Percentiles rank a stretch among this genome's conserved stretches.
These are phyloP conservation scores for Serranus cabrilla DNA, from an alignment of 2,797 vertebrate species.

Conservation along the genomic window DNA sequence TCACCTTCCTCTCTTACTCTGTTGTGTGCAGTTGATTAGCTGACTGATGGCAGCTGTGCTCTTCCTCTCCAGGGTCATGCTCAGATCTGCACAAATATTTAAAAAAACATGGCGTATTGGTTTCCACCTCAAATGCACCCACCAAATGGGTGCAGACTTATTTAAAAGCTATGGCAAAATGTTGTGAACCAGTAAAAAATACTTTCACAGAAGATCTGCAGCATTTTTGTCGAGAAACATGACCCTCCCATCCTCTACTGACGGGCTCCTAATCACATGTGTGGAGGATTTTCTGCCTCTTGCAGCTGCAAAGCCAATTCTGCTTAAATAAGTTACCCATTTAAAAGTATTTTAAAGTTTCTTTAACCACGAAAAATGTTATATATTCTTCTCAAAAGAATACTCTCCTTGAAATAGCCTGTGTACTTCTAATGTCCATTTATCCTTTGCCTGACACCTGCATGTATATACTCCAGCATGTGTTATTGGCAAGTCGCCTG, in stretches of 20 bases:
- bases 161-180: conserved; percentile 10
- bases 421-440: conserved; percentile 7
- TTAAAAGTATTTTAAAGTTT: neutral
- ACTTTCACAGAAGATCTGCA: neutral
- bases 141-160: neutral
- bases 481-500: conserved; percentile 39
- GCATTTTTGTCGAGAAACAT: neutral
- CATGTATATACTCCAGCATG: neutral
- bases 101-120: neutral
- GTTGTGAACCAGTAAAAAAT: neutral
- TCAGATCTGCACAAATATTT: conserved; percentile 3
- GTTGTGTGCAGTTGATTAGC: conserved; percentile 17
- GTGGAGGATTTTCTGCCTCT: neutral
- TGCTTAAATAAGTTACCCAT: neutral
- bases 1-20: conserved; percentile 18
- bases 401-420: neutral
- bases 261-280: neutral
- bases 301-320: neutral
- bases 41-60: conserved; percentile 10
- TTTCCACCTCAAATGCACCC: neutral
- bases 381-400: neutral
- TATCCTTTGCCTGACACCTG: conserved; percentile 22
- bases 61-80: conserved; percentile 13
- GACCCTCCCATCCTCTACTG: neutral
- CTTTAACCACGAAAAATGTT: neutral